Evolutionary conservation across 2,113 vertebrate species (phyloP), one percentile per base, ranked within the genome.

Genomic region (Chunga burmeisteri): DNA sequence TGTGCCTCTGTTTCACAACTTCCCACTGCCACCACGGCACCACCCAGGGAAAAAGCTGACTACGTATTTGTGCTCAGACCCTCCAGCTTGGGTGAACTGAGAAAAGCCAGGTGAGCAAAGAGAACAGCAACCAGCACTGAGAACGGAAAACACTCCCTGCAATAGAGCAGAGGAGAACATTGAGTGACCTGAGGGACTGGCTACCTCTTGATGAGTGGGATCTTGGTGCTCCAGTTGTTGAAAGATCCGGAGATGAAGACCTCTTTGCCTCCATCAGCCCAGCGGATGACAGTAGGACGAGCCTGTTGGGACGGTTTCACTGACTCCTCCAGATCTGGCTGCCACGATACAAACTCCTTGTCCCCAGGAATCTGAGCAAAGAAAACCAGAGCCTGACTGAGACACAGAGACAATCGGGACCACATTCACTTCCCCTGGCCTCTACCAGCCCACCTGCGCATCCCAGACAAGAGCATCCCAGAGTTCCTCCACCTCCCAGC

Each of bases 191-290:
- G 36, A 55, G 49, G 46, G 65, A 87, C 23, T 53, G 50, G 67
- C 83, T 96, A 99, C 99, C 99, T 99, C 95, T 99, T 99, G 97
- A 99, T 99, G 70, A 99, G 98, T 2, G 99, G 99, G 94, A 99
- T 99, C 98, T 99, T 99, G 84, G 98, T 95, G 96, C 97, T 98
- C 99, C 99, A 99, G 96, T 99, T 99, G 97, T 99, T 99, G 97
- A 99, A 99, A 56, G 99, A 99, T 30, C 99, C 99, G 0, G 99
- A 98, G 80, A 99, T 99, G 96, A 99, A 99, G 93, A 99, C 99
- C 73, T 99, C 99, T 95, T 99, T 99, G 38, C 99, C 99, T 58
- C 99, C 99, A 85, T 99, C 99, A 0, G 98, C 98, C 99, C 99
- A 99, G 86, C 99, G 99, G 93, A 99, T 99, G 65, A 99, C 99